Evolutionary conservation across 2,888 invertebrate genomes (phyloP), one percentile per base, ranked within the genome.

Genomic region (Oxytorus armatus): DNA sequence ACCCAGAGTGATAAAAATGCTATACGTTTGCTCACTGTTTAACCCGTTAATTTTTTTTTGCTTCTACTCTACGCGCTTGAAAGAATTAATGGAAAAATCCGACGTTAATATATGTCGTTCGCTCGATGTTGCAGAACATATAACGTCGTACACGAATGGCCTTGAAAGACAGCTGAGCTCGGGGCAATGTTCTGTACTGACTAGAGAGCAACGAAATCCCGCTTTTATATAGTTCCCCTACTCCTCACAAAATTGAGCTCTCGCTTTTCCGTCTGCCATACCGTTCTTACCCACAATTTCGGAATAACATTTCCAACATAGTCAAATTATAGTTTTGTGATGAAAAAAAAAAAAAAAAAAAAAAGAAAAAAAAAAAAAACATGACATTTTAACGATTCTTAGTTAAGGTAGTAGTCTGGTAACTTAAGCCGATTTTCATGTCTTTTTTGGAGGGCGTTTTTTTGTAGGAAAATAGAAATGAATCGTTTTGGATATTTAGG

Each of bases 221-320:
- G 73, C 77, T 80, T 77, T 77, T 80, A 80, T 80, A 74, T 69
- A 42, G 29, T 47, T 63, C 73, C 77, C 77, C 80, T 69, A 73
- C 80, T 80, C 63, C 72, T 33, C 66, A 14, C 70, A 39, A 23
- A 49, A 44, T 57, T 33, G 25, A 33, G 53, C 68, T 61, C 59
- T 33, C 59, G 44, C 47, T 57, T 55, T 55, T 57, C 44, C 44
- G 47, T 36, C 51, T 29, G 21, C 25, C 63, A 14, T 11, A 21
- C 39, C 63, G 57, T 51, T 73, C 51, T 33, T 51, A 23, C 33
- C 33, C 47, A 44, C 36, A 68, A n/a, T n/a, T n/a, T n/a, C n/a
- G n/a, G n/a, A n/a, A n/a, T n/a, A n/a, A n/a, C n/a, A n/a, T n/a
- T n/a, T n/a, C n/a, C n/a, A n/a, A n/a, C n/a, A n/a, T n/a, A n/a